These are phyloP conservation scores for Peromyscus polionotus DNA, from an alignment of 2,113 vertebrate species.

Conservation along the genomic window DNA sequence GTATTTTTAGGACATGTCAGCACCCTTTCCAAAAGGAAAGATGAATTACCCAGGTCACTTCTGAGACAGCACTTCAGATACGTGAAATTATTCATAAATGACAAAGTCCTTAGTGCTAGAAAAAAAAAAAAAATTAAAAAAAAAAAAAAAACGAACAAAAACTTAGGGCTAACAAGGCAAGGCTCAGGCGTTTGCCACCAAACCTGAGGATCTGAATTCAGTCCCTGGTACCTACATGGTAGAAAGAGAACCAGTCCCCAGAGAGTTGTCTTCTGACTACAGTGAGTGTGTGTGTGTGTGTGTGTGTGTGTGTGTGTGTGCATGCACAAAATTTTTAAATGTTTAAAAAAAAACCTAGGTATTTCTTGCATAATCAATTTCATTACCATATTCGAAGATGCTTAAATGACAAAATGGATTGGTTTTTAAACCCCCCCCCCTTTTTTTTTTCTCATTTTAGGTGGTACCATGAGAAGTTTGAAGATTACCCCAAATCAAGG, in stretches of 20 bases:
- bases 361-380: not conserved
- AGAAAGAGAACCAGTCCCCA: not conserved
- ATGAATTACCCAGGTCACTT: not conserved
- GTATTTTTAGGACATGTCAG: not conserved
- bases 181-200: not conserved
- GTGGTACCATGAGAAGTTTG: constrained; percentile 97
- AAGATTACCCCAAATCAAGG: constrained; percentile 95
- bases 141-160: not conserved
- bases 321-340: too few relatives aligned
- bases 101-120: not conserved
- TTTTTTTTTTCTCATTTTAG: constrained; percentile 86
- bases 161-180: too few relatives aligned
- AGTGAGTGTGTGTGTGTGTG: too few relatives aligned
- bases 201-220: not conserved
- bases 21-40: not conserved
- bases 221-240: not conserved
- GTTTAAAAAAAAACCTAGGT: too few relatives aligned
- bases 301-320: too few relatives aligned
- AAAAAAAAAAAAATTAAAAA: not conserved
- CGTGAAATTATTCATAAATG: not conserved
- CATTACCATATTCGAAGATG: not conserved
- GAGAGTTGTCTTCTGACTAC: not conserved
- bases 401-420: not conserved
- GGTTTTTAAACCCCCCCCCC: not conserved
- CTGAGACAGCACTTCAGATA: not conserved